Evolutionary conservation across 2,797 vertebrate species (phyloP).

Genomic region (Gephyroberyx darwinii): DNA sequence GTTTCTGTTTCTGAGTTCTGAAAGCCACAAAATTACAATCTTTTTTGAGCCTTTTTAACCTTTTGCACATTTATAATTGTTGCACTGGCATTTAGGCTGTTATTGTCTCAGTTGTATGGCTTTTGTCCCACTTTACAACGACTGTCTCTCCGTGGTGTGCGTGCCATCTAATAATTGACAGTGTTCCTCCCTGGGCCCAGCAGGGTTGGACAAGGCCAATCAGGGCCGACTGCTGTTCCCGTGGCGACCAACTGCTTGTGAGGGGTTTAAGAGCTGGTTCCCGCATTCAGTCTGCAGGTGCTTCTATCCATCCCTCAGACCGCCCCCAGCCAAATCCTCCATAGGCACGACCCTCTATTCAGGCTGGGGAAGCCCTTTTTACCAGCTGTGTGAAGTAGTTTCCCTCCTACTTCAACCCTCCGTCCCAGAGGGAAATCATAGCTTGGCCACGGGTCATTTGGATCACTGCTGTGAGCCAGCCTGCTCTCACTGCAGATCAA

Average conservation of each 20-base stretch:
- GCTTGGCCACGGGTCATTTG: neutral
- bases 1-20: neutral
- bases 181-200: slow-evolving; percentile 59
- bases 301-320: slow-evolving; percentile 54
- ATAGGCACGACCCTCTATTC: slow-evolving; percentile 34
- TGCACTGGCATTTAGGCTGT: neutral
- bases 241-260: slow-evolving; percentile 65
- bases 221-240: slow-evolving; percentile 61
- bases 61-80: slow-evolving; percentile 3
- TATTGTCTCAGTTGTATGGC: neutral
- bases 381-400: slow-evolving; percentile 35
- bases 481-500: neutral
- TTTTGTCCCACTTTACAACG: slow-evolving; percentile 17
- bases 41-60: neutral
- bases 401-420: slow-evolving; percentile 28
- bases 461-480: neutral
- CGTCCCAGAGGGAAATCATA: slow-evolving; percentile 7
- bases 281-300: slow-evolving; percentile 71
- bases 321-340: slow-evolving; percentile 42
- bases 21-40: neutral
- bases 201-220: slow-evolving; percentile 67
- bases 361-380: slow-evolving; percentile 36
- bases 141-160: slow-evolving; percentile 13
- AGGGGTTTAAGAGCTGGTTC: slow-evolving; percentile 68
- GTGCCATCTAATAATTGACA: slow-evolving; percentile 52